Evolutionary conservation across 2,113 vertebrate genomes (phyloP), one percentile per base, ranked within the genome.

Genomic region (Rhabdornis inornatus): DNA sequence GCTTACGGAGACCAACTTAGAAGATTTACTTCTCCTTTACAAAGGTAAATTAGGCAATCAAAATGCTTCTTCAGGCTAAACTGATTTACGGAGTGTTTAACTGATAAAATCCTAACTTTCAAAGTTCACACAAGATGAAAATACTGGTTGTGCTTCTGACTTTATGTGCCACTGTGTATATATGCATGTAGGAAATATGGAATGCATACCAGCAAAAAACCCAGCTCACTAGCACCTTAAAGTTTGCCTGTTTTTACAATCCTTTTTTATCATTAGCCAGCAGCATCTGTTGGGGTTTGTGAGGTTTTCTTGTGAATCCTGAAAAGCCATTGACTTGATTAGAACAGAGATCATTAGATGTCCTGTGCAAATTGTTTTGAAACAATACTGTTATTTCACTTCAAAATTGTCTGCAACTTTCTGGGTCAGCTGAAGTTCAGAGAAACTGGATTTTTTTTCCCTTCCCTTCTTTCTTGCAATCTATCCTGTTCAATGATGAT

Each of bases 41-140:
- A 94, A 97, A 98, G 95, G 95, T 97, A 98, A 98, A 98, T 98
- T 97, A 98, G 97, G 97, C 97, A 98, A 98, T 98, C 98, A 98
- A 95, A 98, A 97, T 97, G 93, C 96, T 98, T 97, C 95, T 98
- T 97, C 96, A 80, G 95, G 78, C 95, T 97, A 97, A 98, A 97
- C 97, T 98, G 97, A 94, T 98, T 98, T 98, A 91, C 95, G 87
- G 72, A 93, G 42, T 39, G 92, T 97, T 97, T 95, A 92, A 95
- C 87, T 92, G 95, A 95, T 95, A 96, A 96, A 94, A 97, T 95
- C 81, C 68, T 87, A 97, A 97, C 93, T 97, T 97, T 83, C 65
- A 83, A 83, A 96, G 93, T 97, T 95, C 83, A 83, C 75, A 66
- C 49, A 84, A 94, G 85, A 88, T 89, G 79, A 95, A 90, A 95